phyloP scores from a whole-genome alignment of 1,140 invertebrate species.

The Caenorhabditis elegans region WBcel235 BX284605.5:15964001-15964500 shows the following conservation, averaged over 20 bases:
- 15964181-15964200: background rate
- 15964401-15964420: background rate
- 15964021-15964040: background rate
- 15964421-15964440: background rate
- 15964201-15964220: background rate
- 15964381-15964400: background rate
- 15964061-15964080: background rate
- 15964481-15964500: background rate
- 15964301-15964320: background rate
- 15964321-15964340: background rate
- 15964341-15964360: background rate
- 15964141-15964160: background rate
- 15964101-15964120: background rate
- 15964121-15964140: background rate
- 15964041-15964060: background rate
- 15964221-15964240: background rate
- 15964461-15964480: background rate
- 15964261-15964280: background rate
- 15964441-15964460: background rate
- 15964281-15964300: background rate
- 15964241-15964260: slow-evolving; percentile 6
- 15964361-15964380: background rate
- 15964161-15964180: background rate
- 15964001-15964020: background rate
- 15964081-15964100: background rate